Conservation (phyloP, 2,888 invertebrate species). For the Cephus spinipes region DNA sequence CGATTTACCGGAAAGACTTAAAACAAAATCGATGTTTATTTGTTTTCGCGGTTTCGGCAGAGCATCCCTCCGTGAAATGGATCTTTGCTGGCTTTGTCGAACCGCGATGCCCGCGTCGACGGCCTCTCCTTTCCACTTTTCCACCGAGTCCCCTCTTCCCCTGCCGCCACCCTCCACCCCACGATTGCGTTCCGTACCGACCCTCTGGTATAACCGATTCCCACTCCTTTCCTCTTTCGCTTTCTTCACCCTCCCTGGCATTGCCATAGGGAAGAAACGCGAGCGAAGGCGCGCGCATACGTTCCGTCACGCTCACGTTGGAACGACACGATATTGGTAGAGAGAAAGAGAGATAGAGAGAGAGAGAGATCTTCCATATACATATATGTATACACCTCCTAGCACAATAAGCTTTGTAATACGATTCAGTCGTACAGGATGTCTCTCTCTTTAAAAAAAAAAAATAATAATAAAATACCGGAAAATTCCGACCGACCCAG, state of each 20-base stretch:
- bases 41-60: conserved; percentile 52
- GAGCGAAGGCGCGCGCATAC: neutral
- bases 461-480: neutral
- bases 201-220: neutral
- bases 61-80: conserved; percentile 56
- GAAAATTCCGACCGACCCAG: conserved; percentile 22
- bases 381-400: conserved; percentile 36
- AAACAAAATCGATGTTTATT: conserved; percentile 55
- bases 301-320: conserved; percentile 26
- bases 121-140: conserved; percentile 25
- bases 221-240: conserved; percentile 22
- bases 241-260: neutral
- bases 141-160: conserved; percentile 26
- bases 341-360: neutral
- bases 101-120: neutral
- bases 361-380: neutral
- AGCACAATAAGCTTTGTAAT: conserved; percentile 44
- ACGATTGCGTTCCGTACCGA: conserved; percentile 6
- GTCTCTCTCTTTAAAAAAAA: conserved; percentile 3
- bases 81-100: conserved; percentile 25
- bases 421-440: conserved; percentile 39
- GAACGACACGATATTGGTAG: conserved; percentile 35
- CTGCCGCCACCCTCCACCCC: conserved; percentile 17
- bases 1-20: conserved; percentile 39
- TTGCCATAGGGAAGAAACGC: neutral